A percentile compares a stretch with the other conserved stretches of the same genome.
These are phyloP conservation scores for Ornithorhynchus anatinus DNA, from an alignment of 2,113 vertebrate species.

Conservation along the genomic window DNA sequence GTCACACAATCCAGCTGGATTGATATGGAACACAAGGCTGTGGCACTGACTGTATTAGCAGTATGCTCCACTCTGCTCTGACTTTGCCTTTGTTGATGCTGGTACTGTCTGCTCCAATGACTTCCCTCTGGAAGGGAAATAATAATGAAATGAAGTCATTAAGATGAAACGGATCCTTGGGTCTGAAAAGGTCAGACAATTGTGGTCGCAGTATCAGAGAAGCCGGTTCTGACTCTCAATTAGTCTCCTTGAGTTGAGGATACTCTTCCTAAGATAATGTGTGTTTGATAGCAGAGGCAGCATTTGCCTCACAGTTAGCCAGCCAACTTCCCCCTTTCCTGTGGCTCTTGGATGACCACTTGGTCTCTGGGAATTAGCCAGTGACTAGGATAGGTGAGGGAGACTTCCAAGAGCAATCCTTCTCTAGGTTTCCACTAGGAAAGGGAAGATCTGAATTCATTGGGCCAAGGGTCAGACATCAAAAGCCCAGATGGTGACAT, in stretches of 20 bases:
- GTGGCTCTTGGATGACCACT: not conserved
- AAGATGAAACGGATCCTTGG: not conserved
- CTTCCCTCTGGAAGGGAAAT: not conserved
- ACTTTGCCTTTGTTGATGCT: slow-evolving; percentile 10
- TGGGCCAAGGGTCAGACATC: no score
- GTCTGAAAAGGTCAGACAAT: slow-evolving; percentile 1
- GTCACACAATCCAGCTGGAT: no score
- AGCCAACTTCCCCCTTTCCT: not conserved
- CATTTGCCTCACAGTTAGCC: not conserved
- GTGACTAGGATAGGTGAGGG: no score
- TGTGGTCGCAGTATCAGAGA: not conserved
- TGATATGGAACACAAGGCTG: not conserved
- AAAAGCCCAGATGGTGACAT: no score
- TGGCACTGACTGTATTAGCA: not conserved
- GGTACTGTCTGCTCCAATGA: not conserved
- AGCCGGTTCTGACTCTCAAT: not conserved
- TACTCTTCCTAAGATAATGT: not conserved
- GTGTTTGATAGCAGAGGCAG: not conserved
- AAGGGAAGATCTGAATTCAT: no score
- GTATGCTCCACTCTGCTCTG: not conserved
- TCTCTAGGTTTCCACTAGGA: no score
- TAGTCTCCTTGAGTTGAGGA: not conserved
- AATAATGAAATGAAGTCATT: not conserved
- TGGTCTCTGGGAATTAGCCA: no score
- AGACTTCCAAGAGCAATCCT: no score